A percentile compares a stretch with the other conserved stretches of the same genome.
Conservation (phyloP, 2,113 vertebrate species). For the Pteruthius melanotis region DNA sequence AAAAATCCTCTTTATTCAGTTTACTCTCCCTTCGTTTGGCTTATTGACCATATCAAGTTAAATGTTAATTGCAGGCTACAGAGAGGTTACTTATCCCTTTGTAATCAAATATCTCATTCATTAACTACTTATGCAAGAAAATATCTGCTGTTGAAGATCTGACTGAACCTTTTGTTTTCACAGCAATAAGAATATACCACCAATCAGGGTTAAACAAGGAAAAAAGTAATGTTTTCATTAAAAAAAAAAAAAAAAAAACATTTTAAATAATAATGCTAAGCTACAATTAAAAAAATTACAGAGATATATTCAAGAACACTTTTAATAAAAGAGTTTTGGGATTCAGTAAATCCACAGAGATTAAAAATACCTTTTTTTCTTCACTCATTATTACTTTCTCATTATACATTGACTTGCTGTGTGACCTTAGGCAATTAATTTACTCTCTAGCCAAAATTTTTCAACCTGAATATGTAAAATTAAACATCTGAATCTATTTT, state of each 20-base stretch:
- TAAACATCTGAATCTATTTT: constrained; percentile 52
- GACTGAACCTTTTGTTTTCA: constrained; percentile 47
- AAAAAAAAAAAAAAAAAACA: not conserved
- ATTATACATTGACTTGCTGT: constrained; percentile 62
- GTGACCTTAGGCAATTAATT: constrained; percentile 69
- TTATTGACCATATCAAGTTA: constrained; percentile 65
- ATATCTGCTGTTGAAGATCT: constrained; percentile 37
- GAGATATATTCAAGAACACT: constrained; percentile 10
- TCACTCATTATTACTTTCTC: constrained; percentile 66
- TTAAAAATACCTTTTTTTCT: constrained; percentile 53
- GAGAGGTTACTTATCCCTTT: constrained; percentile 64
- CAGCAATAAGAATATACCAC: not conserved
- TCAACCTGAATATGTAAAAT: constrained; percentile 64
- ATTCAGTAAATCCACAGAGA: constrained; percentile 51
- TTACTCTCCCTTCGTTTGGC: constrained; percentile 27
- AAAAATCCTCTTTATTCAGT: constrained; percentile 38
- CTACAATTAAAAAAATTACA: not conserved
- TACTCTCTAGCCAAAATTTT: constrained; percentile 61
- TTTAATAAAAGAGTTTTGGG: constrained; percentile 37
- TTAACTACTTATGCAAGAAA: constrained; percentile 58
- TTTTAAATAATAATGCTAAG: not conserved
- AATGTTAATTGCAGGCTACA: constrained; percentile 66
- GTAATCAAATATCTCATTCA: constrained; percentile 70
- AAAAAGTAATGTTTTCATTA: not conserved
- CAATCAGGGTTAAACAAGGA: not conserved